Evolutionary conservation across 2,888 invertebrate genomes (phyloP), one percentile per base, ranked within the genome.

Genomic region (Alentia gelatinosa): DNA sequence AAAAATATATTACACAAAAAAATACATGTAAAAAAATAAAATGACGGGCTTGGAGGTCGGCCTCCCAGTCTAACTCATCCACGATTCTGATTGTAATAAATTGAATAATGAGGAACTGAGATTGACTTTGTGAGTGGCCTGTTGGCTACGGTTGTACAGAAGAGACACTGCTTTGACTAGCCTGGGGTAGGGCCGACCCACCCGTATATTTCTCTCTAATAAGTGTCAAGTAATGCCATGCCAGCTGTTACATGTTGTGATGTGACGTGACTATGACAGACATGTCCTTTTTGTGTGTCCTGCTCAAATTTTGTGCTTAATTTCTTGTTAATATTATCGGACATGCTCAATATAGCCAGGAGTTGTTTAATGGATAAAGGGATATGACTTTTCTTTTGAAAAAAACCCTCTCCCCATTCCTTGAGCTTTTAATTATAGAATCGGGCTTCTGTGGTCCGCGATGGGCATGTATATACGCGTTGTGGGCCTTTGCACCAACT

Each of bases 271-370:
- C 33, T 56, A 19, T n/a, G 56, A 56, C 23, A 75, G 56, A 56
- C 56, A 56, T 56, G 56, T 56, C 56, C 56, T 56, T 56, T 19
- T 56, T 56, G 74, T 79, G 37, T 79, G 86, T 86, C 47, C 86
- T 86, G 86, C 86, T 86, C 86, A 86, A 86, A 86, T 30, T 42
- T 83, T 83, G 83, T 83, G 83, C 83, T 83, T 83, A 83, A 23
- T 40, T 83, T 83, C 83, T 35, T 68, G 68, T 68, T 68, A 40
- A 26, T 83, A 83, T 56, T 56, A 56, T 86, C 47, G 35, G 86
- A 86, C 86, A 47, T 86, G 86, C 86, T 86, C 86, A 86, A 86
- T 86, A 42, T 79, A 79, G 56, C 56, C 56, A 56, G 3, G 19
- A 56, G 56, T 56, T 56, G n/a, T 5, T 79, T 79, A n/a, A 37